Evolutionary conservation across 2,888 invertebrate genomes (phyloP), one percentile per base, ranked within the genome.

Genomic region (Trichopria drosophilae): DNA sequence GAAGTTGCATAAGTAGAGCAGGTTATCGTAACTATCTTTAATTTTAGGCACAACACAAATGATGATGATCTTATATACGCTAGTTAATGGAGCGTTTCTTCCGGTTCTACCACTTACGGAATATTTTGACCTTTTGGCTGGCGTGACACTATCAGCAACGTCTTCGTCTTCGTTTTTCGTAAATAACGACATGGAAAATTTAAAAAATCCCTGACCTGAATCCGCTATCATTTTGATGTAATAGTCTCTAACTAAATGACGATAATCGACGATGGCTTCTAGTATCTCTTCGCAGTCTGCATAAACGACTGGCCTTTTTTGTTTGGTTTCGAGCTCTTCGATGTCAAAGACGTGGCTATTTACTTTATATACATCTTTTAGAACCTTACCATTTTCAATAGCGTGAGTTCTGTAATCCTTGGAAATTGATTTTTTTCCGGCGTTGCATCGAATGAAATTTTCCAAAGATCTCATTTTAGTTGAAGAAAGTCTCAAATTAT

Each of bases 381-480:
- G n/a, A n/a, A n/a, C n/a, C n/a, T n/a, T n/a, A n/a, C n/a, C n/a
- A n/a, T n/a, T n/a, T n/a, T n/a, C n/a, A n/a, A n/a, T n/a, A n/a
- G n/a, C n/a, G n/a, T n/a, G 32, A 10, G 15, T 32, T 32, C 32
- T 32, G 13, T 32, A 32, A 5, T 32, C 18, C 13, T 32, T 32
- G 5, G 32, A 18, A 32, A 32, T 32, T 32, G 32, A 15, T 5
- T 32, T 32, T 32, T 32, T 32, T 32, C 32, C 32, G 18, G 13
- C 32, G 32, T 32, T 32, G 32, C 32, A 32, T 16, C 32, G 15
- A n/a, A 32, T 32, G 13, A 32, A 32, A 32, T 32, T 32, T 9
- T 32, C 18, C 12, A 32, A 32, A 32, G 16, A 32, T n/a, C n/a
- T n/a, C n/a, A n/a, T n/a, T n/a, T n/a, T n/a, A n/a, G n/a, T n/a